Evolutionary conservation across 2,888 invertebrate genomes (phyloP).

Genomic region (Scaptomyza polygonia): DNA sequence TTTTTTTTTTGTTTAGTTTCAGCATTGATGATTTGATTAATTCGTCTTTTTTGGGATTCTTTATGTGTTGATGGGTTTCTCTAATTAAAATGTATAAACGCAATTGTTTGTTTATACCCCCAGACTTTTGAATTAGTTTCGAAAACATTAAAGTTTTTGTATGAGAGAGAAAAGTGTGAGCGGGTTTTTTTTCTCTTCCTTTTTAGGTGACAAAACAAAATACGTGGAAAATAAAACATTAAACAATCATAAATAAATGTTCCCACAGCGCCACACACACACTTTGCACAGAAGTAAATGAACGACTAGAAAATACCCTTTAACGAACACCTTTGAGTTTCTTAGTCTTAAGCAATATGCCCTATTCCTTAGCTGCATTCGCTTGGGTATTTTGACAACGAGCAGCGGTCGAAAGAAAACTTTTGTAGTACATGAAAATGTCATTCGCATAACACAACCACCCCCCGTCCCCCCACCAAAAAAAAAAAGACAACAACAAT

Average conservation of each 20-base stretch:
- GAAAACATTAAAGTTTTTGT: slow-evolving; percentile 19
- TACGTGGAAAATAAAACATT: slow-evolving; percentile 75
- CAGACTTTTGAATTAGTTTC: slow-evolving; percentile 1
- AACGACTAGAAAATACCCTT: slow-evolving; percentile 19
- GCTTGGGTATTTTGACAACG: slow-evolving; percentile 52
- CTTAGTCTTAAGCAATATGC: not conserved
- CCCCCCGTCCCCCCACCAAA: too few species aligned
- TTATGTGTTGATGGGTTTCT: slow-evolving; percentile 36
- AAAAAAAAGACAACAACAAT: slow-evolving; percentile 35
- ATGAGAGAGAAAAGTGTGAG: slow-evolving; percentile 27
- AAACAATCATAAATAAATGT: slow-evolving; percentile 74
- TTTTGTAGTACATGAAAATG: slow-evolving; percentile 78
- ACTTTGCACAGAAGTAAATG: slow-evolving; percentile 4
- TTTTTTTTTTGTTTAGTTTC: too few species aligned
- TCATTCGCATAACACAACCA: slow-evolving; percentile 75
- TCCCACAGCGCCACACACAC: slow-evolving; percentile 63
- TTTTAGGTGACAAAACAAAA: slow-evolving; percentile 46
- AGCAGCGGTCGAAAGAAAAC: slow-evolving; percentile 72
- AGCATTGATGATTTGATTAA: slow-evolving; percentile 75
- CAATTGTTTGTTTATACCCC: slow-evolving; percentile 10
- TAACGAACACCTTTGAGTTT: not conserved
- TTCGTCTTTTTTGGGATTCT: slow-evolving; percentile 55
- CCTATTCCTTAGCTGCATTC: not conserved
- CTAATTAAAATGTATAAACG: slow-evolving; percentile 71
- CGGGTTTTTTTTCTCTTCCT: slow-evolving; percentile 36